phyloP scores from a whole-genome alignment of 2,888 invertebrate species.

The Eilema caniola region DNA sequence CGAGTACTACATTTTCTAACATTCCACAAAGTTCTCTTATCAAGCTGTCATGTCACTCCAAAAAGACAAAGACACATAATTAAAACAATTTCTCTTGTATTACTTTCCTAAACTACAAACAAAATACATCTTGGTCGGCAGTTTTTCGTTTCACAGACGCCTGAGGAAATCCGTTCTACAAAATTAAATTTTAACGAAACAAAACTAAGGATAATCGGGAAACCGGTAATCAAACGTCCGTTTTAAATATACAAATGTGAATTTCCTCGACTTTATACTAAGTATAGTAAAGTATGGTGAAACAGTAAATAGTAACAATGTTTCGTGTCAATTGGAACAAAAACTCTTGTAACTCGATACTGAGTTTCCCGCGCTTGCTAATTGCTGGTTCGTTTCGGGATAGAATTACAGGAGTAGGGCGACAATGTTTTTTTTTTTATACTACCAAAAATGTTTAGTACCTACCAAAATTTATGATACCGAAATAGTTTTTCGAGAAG shows the following conservation, averaged over 20 bases:
- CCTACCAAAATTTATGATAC: too few relatives aligned
- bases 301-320: conserved; percentile 35
- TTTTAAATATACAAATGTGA: conserved; percentile 45
- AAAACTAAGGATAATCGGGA: conserved; percentile 21
- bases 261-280: conserved; percentile 46
- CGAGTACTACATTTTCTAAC: too few relatives aligned
- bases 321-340: conserved; percentile 67
- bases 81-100: not conserved
- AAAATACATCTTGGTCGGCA: not conserved
- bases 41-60: too few relatives aligned
- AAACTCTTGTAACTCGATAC: conserved; percentile 72
- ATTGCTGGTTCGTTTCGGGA: conserved; percentile 72
- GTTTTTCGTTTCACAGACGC: not conserved
- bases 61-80: not conserved
- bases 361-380: conserved; percentile 72
- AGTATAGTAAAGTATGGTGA: conserved; percentile 26
- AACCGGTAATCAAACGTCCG: conserved; percentile 26
- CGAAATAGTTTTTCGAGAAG: too few relatives aligned
- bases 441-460: too few relatives aligned
- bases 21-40: too few relatives aligned
- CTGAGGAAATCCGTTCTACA: conserved; percentile 19
- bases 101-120: not conserved
- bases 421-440: conserved; percentile 47
- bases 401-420: conserved; percentile 72
- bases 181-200: conserved; percentile 15